Evolutionary conservation across 1,140 invertebrate species (phyloP).

Genomic region (Drosophila ohnishii): DNA sequence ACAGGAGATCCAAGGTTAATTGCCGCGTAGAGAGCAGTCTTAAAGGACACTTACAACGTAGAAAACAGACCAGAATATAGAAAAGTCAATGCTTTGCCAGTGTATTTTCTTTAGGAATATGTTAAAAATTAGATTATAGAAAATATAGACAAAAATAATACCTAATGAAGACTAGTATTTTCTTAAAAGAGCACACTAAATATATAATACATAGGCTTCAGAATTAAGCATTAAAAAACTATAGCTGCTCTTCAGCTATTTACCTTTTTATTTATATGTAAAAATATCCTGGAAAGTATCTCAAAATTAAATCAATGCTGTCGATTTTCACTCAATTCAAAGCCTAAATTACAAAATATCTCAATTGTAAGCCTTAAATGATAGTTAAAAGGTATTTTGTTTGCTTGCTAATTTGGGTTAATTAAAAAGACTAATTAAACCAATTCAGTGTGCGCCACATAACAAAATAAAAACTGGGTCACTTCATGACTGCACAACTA

Average conservation of each 20-base stretch:
- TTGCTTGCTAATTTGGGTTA: not conserved
- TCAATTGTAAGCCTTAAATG: not conserved
- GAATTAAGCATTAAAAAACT: not conserved
- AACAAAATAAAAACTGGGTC: conserved; percentile 10
- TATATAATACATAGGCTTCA: not conserved
- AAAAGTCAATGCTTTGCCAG: not conserved
- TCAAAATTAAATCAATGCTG: not conserved
- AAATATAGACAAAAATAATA: not conserved
- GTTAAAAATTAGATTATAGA: not conserved
- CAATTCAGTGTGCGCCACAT: not conserved
- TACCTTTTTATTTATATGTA: not conserved
- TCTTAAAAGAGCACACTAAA: too few species aligned
- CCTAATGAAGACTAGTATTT: too few species aligned
- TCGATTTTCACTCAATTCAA: not conserved
- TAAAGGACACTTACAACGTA: not conserved
- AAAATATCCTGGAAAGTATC: not conserved
- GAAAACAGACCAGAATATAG: not conserved
- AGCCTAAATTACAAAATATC: not conserved
- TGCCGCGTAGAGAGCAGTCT: not conserved
- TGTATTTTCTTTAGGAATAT: too few species aligned
- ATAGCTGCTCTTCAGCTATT: not conserved
- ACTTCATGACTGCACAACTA: conserved; percentile 3
- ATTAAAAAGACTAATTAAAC: conserved; percentile 5
- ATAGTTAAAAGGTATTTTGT: not conserved
- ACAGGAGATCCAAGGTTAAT: conserved; percentile 4